Evolutionary conservation across 2,797 vertebrate genomes (phyloP), one percentile per base, ranked within the genome.

Genomic region (Falco columbarius): DNA sequence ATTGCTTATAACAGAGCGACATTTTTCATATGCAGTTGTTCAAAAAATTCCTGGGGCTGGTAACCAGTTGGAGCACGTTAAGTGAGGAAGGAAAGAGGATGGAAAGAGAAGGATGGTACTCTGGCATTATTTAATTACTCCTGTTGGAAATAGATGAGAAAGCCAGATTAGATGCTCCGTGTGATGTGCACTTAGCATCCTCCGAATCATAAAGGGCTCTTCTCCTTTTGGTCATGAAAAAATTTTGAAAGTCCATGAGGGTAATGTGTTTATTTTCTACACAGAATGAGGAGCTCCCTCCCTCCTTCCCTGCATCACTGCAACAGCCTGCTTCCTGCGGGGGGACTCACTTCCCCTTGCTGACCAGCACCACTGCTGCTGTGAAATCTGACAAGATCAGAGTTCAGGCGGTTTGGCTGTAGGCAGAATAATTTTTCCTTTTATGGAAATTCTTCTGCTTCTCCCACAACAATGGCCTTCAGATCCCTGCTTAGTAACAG

Each of bases 401-500:
- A 95, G 72, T 72, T 10, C 51, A 95, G 91, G 83, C 77, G 44
- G 36, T 92, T 89, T 94, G 61, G 34, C 73, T 97, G 89, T 59
- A 91, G 70, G 75, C 83, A 66, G 91, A 96, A 92, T 76, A 92
- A 92, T 95, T 97, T 92, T 97, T 96, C 97, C 97, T 98, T 98
- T 96, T 97, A 97, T 93, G 93, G 97, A 81, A 93, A 96, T 96
- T 95, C 70, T 96, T 95, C 68, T 89, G 79, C 84, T 97, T 96
- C 93, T 97, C 91, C 89, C 96, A 81, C 95, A 32, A 97, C 96
- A 97, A 97, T 95, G 51, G 96, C 89, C 93, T 97, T 97, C 92
- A 96, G 93, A 96, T 96, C 93, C 95, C 81, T 94, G 92, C 97
- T 97, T 98, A 98, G 97, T 97, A 97, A 98, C 96, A 72, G 92